These are phyloP conservation scores for Amiota communis DNA, from an alignment of 2,888 invertebrate genomes.

Conservation along the genomic window DNA sequence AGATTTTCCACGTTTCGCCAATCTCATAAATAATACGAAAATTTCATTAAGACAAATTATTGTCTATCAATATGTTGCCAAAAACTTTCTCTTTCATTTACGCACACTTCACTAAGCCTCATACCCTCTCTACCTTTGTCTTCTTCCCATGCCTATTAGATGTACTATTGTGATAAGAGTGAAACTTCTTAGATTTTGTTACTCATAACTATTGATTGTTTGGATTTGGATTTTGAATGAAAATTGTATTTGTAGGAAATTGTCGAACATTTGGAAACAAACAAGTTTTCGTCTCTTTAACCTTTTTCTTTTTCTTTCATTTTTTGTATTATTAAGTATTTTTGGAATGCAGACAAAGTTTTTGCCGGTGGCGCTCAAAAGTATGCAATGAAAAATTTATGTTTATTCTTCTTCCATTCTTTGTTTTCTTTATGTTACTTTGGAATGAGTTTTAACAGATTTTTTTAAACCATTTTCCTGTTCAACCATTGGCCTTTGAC, in stretches of 20 bases:
- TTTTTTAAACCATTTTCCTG: too few relatives aligned
- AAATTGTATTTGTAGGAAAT: slow-evolving; percentile 16
- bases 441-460: slow-evolving; percentile 9
- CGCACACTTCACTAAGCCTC: neutral
- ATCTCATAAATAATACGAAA: slow-evolving; percentile 72
- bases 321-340: too few relatives aligned
- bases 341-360: neutral
- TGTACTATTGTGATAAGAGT: too few relatives aligned
- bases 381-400: slow-evolving; percentile 23
- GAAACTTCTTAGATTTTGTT: too few relatives aligned
- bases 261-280: slow-evolving; percentile 19
- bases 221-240: neutral
- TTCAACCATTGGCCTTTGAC: neutral
- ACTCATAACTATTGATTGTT: too few relatives aligned
- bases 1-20: slow-evolving; percentile 62
- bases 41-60: slow-evolving; percentile 74
- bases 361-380: slow-evolving; percentile 18
- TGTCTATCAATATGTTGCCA: slow-evolving; percentile 74
- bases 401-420: slow-evolving; percentile 10
- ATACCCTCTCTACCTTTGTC: neutral
- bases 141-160: neutral
- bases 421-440: neutral
- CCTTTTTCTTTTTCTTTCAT: neutral
- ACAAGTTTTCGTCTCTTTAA: neutral
- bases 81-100: neutral